Evolutionary conservation across 1,140 invertebrate species (phyloP).

Genomic region (Theocolax elegans): DNA sequence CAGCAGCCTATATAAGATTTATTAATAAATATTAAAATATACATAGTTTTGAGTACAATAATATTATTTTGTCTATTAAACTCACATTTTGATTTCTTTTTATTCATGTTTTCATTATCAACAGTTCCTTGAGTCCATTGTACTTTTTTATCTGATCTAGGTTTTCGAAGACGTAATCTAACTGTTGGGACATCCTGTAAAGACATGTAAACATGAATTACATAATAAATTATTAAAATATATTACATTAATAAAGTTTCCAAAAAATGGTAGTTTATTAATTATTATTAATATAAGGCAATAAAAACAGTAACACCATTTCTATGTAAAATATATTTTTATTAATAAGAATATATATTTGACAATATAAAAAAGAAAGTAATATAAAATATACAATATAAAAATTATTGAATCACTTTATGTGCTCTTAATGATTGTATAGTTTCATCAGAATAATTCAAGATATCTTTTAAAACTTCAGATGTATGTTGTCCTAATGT

Average conservation of each 20-base stretch:
- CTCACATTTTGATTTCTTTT: slow-evolving; percentile 95
- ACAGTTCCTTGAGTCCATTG: slow-evolving; percentile 89
- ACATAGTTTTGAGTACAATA: slow-evolving; percentile 10
- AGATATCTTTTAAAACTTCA: slow-evolving; percentile 76
- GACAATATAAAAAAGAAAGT: slow-evolving; percentile 5
- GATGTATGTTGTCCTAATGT: slow-evolving; percentile 87
- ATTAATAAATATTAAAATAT: neutral
- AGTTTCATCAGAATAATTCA: slow-evolving; percentile 75
- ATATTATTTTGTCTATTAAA: neutral
- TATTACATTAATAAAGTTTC: slow-evolving; percentile 9
- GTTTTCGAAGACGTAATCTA: slow-evolving; percentile 78
- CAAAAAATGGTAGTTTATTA: neutral
- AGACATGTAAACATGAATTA: slow-evolving; percentile 3
- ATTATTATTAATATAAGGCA: slow-evolving; percentile 2
- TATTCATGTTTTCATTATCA: slow-evolving; percentile 93
- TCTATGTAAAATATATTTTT: slow-evolving; percentile 27
- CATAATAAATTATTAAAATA: neutral
- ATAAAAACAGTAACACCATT: slow-evolving; percentile 9
- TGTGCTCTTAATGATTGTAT: slow-evolving; percentile 70
- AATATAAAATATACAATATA: slow-evolving; percentile 32
- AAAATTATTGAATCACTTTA: slow-evolving; percentile 68
- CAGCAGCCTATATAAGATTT: slow-evolving; percentile 78
- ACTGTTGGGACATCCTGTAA: slow-evolving; percentile 75
- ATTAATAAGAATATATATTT: slow-evolving; percentile 12
- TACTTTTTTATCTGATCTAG: slow-evolving; percentile 82